phyloP scores from a whole-genome alignment of 2,888 invertebrate genomes.

The Diplolepis rosae region DNA sequence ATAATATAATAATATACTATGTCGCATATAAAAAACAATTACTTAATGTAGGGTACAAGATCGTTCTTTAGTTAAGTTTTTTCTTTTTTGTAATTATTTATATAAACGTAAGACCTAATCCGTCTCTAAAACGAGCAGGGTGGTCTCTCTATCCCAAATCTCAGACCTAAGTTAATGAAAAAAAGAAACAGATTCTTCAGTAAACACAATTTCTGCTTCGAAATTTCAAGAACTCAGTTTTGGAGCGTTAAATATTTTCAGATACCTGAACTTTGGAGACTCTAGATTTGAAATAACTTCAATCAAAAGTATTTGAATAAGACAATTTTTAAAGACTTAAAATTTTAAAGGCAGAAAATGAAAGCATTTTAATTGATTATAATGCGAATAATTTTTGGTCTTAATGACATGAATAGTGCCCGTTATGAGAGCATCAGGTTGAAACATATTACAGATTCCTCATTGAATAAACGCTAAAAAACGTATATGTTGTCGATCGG shows the following conservation, averaged over 20 bases:
- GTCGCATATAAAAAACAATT: slow-evolving; percentile 72
- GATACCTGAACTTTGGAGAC: too few relatives aligned
- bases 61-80: slow-evolving; percentile 65
- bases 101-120: slow-evolving; percentile 61
- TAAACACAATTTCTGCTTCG: too few relatives aligned
- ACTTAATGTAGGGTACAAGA: slow-evolving; percentile 71
- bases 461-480: slow-evolving; percentile 47
- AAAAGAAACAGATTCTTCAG: not conserved
- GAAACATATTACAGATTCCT: slow-evolving; percentile 37
- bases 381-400: too few relatives aligned
- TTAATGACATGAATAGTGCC: slow-evolving; percentile 31
- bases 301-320: too few relatives aligned
- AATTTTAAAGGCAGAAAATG: not conserved
- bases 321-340: too few relatives aligned
- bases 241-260: too few relatives aligned
- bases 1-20: slow-evolving; percentile 70
- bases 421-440: slow-evolving; percentile 44
- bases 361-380: too few relatives aligned
- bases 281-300: too few relatives aligned
- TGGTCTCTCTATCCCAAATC: slow-evolving; percentile 54
- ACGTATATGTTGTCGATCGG: slow-evolving; percentile 62
- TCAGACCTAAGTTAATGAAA: not conserved
- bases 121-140: slow-evolving; percentile 49
- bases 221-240: too few relatives aligned
- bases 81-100: slow-evolving; percentile 58